Evolutionary conservation across 2,113 vertebrate species (phyloP), one percentile per base, ranked within the genome.

Genomic region (Hipposideros armiger): DNA sequence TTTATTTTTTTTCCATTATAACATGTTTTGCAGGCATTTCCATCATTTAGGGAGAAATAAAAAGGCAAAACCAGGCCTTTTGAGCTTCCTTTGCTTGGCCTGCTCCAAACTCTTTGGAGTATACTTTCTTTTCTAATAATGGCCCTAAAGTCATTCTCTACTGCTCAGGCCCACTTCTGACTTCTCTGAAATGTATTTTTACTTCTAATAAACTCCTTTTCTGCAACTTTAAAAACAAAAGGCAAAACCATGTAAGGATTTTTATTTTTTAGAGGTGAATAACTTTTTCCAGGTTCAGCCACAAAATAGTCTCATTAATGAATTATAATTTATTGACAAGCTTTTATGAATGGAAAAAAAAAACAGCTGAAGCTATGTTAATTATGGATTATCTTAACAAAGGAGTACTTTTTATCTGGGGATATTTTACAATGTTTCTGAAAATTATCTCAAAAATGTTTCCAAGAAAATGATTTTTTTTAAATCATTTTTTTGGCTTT

Each of bases 371-470:
- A 91, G 93, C 42, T 58, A 62, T 30, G 16, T 56, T 84, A 94
- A 70, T 56, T 74, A 80, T 60, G 40, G 83, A 80, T 86, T 83
- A 86, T 64, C 32, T 15, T 87, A 84, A 58, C 30, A 93, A 95
- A 72, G 32, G 19, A 42, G 78, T 64, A 66, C 22, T 69, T 91
- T 50, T 76, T 45, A 87, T 76, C 81, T 92, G 60, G 17, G 1
- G 5, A 45, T 95, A 32, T 42, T 87, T 97, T 66, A 90, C 60
- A 94, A 5, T 16, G 47, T 77, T 87, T 16, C 26, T 86, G 83
- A 95, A 94, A 93, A 97, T 70, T 70, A 93, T 47, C 58, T 54
- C 64, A 89, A 82, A 45, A 90, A 70, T 66, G 19, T 84, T 92
- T 86, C 19, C 47, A 3, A 92, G 58, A 74, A 94, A 87, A 17